Evolutionary conservation across 2,797 vertebrate species (phyloP).

Genomic region (Cheirogaleus major): DNA sequence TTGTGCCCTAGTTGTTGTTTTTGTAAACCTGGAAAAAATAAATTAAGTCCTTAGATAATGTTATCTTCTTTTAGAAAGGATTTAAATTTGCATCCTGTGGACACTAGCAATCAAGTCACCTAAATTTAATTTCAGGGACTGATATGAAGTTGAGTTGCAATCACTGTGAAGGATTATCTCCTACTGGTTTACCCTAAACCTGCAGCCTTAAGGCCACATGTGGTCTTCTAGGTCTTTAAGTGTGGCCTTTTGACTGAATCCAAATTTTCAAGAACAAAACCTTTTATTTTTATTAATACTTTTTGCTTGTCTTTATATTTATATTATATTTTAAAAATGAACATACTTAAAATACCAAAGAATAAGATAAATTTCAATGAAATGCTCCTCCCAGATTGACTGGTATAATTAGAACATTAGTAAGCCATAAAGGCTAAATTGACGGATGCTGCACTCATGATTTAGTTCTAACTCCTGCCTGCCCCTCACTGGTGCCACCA

Average conservation of each 20-base stretch:
- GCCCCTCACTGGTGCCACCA: not conserved
- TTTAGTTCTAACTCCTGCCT: too few relatives aligned
- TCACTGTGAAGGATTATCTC: not conserved
- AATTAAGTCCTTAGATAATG: not conserved
- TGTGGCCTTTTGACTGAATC: not conserved
- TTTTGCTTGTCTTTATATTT: not conserved
- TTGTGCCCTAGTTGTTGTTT: not conserved
- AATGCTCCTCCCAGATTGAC: not conserved
- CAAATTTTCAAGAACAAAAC: not conserved
- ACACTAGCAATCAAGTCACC: not conserved
- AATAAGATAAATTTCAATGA: not conserved
- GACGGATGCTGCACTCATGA: too few relatives aligned
- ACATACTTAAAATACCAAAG: not conserved
- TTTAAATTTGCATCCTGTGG: not conserved
- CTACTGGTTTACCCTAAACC: not conserved
- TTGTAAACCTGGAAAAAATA: slow-evolving; percentile 17
- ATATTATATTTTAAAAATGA: not conserved
- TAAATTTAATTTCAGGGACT: not conserved
- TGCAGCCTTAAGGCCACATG: not conserved
- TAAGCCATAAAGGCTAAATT: too few relatives aligned
- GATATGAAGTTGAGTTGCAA: not conserved
- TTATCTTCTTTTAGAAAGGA: not conserved
- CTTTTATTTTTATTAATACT: not conserved
- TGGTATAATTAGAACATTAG: not conserved
- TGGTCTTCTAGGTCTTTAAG: not conserved